Percentiles rank a stretch among this genome's conserved stretches.
Evolutionary conservation across 1,140 invertebrate species (phyloP).

Genomic region (Proctacanthus coquilletti): DNA sequence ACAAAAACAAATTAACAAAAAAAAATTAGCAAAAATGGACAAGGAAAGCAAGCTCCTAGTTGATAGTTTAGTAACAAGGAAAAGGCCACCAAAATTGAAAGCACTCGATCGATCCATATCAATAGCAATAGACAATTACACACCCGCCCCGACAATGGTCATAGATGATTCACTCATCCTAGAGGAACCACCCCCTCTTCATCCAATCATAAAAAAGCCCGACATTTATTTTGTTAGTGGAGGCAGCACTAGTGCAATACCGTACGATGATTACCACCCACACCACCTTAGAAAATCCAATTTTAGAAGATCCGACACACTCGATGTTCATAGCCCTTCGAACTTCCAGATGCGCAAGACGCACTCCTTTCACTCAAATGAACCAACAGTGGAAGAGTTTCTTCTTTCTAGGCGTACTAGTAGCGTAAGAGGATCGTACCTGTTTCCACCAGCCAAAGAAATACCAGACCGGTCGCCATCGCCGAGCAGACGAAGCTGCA

Average conservation of each 20-base stretch:
- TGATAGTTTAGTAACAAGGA: slow-evolving; percentile 27
- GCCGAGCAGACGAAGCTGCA: slow-evolving; percentile 22
- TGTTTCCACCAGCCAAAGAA: slow-evolving; percentile 15
- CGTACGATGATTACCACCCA: slow-evolving; percentile 24
- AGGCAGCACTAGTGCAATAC: slow-evolving; percentile 26
- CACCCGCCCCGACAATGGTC: slow-evolving; percentile 11
- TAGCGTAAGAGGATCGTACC: slow-evolving; percentile 25
- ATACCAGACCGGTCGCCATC: slow-evolving; percentile 26
- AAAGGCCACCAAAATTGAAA: slow-evolving; percentile 29
- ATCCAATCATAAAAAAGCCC: slow-evolving; percentile 12
- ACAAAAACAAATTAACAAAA: too few species aligned
- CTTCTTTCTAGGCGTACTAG: slow-evolving; percentile 16
- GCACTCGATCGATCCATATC: slow-evolving; percentile 27
- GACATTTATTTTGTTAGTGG: slow-evolving; percentile 29
- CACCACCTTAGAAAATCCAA: slow-evolving; percentile 24
- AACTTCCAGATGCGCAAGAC: slow-evolving; percentile 31
- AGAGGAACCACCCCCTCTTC: slow-evolving; percentile 28
- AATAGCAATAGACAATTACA: slow-evolving; percentile 30
- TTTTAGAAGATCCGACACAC: slow-evolving; percentile 28
- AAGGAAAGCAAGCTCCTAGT: slow-evolving; percentile 17
- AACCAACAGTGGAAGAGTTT: not conserved
- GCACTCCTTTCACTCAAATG: slow-evolving; percentile 23
- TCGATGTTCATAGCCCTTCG: slow-evolving; percentile 29
- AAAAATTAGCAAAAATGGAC: slow-evolving; percentile 4
- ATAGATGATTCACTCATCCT: slow-evolving; percentile 19